A percentile compares a stretch with the other conserved stretches of the same genome.
These are phyloP conservation scores for Salpingus planirostris DNA, from an alignment of 2,888 invertebrate genomes.

Conservation along the genomic window DNA sequence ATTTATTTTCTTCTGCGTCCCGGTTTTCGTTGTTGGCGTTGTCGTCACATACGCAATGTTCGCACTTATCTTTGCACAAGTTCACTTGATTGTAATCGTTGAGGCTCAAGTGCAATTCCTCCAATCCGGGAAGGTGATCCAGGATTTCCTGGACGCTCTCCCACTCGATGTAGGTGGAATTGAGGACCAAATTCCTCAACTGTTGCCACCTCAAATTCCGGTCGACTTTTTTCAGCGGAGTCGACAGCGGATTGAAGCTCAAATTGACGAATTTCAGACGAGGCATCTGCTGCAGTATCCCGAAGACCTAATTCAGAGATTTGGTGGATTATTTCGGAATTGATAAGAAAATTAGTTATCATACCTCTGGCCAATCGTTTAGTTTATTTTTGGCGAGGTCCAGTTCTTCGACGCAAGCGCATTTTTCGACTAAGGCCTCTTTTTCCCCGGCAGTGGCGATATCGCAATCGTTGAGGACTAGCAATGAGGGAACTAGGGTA, in stretches of 20 bases:
- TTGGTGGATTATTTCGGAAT: too few relatives aligned
- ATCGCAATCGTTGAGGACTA: slow-evolving; percentile 86
- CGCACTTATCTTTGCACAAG: slow-evolving; percentile 43
- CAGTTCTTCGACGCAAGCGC: slow-evolving; percentile 84
- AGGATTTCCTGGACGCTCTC: slow-evolving; percentile 68
- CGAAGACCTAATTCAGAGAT: slow-evolving; percentile 72
- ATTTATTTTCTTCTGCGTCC: slow-evolving; percentile 18
- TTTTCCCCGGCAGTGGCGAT: slow-evolving; percentile 84
- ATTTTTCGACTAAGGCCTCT: slow-evolving; percentile 69
- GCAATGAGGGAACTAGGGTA: slow-evolving; percentile 66
- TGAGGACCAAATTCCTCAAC: slow-evolving; percentile 71
- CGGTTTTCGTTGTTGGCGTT: slow-evolving; percentile 14
- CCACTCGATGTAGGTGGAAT: slow-evolving; percentile 84
- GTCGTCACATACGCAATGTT: slow-evolving; percentile 21
- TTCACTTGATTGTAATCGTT: slow-evolving; percentile 78
- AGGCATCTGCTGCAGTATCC: slow-evolving; percentile 80
- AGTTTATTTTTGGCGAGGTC: slow-evolving; percentile 91
- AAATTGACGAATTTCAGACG: slow-evolving; percentile 84
- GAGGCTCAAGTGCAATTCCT: slow-evolving; percentile 86
- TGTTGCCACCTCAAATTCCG: slow-evolving; percentile 46
- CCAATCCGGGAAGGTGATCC: slow-evolving; percentile 66
- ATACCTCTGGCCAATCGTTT: slow-evolving; percentile 80
- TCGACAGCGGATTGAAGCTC: slow-evolving; percentile 77
- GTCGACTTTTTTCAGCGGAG: slow-evolving; percentile 50
- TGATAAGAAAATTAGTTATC: too few relatives aligned